Evolutionary conservation across 1,140 invertebrate genomes (phyloP), one percentile per base, ranked within the genome.

Genomic region (Belonocnema kinseyi): DNA sequence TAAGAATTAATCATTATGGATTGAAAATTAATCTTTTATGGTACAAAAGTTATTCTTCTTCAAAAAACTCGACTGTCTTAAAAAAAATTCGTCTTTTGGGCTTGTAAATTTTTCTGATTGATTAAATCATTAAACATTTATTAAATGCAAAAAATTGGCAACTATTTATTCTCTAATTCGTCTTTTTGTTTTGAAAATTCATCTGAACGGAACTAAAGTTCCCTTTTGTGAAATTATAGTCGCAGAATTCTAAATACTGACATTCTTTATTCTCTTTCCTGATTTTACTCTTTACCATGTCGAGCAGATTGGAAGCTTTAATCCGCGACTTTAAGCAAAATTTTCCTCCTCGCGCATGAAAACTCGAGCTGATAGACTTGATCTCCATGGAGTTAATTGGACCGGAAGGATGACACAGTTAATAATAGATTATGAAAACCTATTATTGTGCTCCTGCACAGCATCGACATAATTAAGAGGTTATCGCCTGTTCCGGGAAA

Each of bases 371-470:
- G 75, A 77, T 77, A 50, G 52, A 81, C 78, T 86, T 84, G 78
- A 86, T 85, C 80, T 85, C 80, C 75, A 75, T 73, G 74, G 54
- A 78, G 80, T 83, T 86, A 87, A 86, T 86, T 86, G 82, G 80
- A 79, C 74, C 83, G 80, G 80, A 83, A 83, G 80, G 76, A 82
- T 75, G 74, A 75, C 66, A 76, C 72, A 72, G 85, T 81, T 87
- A 87, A 87, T 87, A 87, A 87, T 85, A 80, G 77, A 86, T 86
- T 85, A 80, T 79, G 77, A 83, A 83, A 79, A 79, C 50, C 70
- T 83, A 80, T 80, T 83, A 83, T 83, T 75, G 26, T 76, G 79
- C 72, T 76, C 76, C 73, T 71, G 19, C 6, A 16, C 26, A 66
- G 61, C 75, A 77, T 77, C 76, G 46, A 53, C 61, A 73, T 78